These are phyloP conservation scores for Temnothorax nylanderi DNA, from an alignment of 1,140 invertebrate genomes.

Conservation along the genomic window DNA sequence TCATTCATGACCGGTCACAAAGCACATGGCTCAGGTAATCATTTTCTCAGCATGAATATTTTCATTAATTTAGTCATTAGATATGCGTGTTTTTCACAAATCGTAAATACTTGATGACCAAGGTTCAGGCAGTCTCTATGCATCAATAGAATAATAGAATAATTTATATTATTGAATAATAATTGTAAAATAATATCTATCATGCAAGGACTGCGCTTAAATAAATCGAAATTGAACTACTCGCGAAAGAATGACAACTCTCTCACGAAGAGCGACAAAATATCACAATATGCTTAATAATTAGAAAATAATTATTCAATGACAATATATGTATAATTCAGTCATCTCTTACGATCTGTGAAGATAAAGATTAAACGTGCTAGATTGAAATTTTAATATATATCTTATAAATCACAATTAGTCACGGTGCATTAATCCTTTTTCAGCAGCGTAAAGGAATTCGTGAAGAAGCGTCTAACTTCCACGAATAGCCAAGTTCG, in stretches of 20 bases:
- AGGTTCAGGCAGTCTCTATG: neutral
- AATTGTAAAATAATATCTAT: neutral
- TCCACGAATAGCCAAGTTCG: neutral
- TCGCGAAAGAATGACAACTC: neutral
- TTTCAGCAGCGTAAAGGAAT: neutral
- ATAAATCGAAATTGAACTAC: neutral
- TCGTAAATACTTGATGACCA: neutral
- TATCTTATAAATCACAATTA: neutral
- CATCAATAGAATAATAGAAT: too few species aligned
- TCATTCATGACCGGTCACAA: slow-evolving; percentile 39
- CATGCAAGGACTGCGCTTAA: neutral
- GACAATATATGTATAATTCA: neutral
- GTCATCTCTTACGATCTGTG: neutral
- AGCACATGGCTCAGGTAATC: slow-evolving; percentile 2
- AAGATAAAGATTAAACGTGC: neutral
- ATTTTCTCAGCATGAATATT: neutral
- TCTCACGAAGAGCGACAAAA: neutral
- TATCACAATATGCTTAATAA: neutral
- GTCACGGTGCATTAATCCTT: neutral
- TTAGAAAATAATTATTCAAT: slow-evolving; percentile 6
- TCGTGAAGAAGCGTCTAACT: neutral
- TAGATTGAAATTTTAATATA: neutral
- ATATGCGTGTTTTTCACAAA: neutral
- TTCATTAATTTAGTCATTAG: neutral
- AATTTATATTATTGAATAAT: neutral